Evolutionary conservation across 2,888 invertebrate genomes (phyloP).

Genomic region (Drosophila rubida): DNA sequence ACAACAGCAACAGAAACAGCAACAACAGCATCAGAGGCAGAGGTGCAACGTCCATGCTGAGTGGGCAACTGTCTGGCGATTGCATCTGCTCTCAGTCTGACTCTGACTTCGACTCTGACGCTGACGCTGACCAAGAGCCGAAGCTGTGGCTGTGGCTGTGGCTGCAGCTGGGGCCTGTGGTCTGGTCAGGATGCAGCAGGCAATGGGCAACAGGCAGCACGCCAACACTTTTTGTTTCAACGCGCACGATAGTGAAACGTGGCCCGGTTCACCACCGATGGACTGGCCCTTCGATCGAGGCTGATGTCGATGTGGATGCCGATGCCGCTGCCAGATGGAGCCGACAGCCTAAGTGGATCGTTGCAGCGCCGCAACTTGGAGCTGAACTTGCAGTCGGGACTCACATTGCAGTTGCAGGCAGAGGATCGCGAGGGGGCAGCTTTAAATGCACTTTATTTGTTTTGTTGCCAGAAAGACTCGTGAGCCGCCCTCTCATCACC

Average conservation of each 20-base stretch:
- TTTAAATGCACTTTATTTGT: conserved; percentile 72
- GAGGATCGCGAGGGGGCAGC: conserved; percentile 31
- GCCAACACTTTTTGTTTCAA: conserved; percentile 81
- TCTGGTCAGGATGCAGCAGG: conserved; percentile 56
- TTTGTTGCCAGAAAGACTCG: conserved; percentile 43
- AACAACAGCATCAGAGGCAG: conserved; percentile 23
- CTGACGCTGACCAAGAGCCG: conserved; percentile 44
- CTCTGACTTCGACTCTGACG: conserved; percentile 52
- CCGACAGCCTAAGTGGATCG: conserved; percentile 81
- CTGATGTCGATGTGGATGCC: conserved; percentile 7
- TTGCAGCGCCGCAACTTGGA: conserved; percentile 17
- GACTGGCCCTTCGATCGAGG: conserved; percentile 42
- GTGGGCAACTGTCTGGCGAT: conserved; percentile 67
- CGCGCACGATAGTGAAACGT: conserved; percentile 72
- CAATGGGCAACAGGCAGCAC: conserved; percentile 68
- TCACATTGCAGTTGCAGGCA: neutral
- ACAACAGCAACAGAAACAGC: conserved; percentile 45
- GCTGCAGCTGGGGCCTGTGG: neutral
- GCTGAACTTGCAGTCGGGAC: conserved; percentile 5
- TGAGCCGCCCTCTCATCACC: conserved; percentile 57
- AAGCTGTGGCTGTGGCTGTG: conserved; percentile 30
- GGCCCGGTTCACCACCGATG: conserved; percentile 39
- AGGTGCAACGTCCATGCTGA: conserved; percentile 52
- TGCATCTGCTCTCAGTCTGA: conserved; percentile 63
- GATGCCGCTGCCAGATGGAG: conserved; percentile 38